A percentile compares a stretch with the other conserved stretches of the same genome.
These are phyloP conservation scores for Vollenhovia emeryi DNA, from an alignment of 1,140 invertebrate species.

Conservation along the genomic window DNA sequence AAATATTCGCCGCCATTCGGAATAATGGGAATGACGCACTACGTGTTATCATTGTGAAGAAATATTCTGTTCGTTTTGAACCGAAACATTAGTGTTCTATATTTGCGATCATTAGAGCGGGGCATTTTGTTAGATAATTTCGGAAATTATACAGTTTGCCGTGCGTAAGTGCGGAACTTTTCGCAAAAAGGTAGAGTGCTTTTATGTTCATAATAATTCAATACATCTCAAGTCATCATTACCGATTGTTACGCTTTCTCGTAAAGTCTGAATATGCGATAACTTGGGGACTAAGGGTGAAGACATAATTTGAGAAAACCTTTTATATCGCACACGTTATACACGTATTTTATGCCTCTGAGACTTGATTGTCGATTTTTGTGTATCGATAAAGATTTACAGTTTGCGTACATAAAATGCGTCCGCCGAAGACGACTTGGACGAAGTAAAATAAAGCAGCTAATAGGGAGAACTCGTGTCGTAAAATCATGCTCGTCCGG, in stretches of 20 bases:
- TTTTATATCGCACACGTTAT: conserved; percentile 13
- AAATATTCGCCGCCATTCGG: conserved; percentile 57
- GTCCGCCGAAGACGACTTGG: not conserved
- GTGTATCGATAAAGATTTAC: conserved; percentile 52
- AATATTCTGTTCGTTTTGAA: not conserved
- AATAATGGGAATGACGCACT: conserved; percentile 44
- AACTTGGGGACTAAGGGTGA: not conserved
- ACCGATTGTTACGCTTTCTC: not conserved
- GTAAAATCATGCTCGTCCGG: conserved; percentile 70
- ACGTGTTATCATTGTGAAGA: not conserved
- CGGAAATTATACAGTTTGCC: not conserved
- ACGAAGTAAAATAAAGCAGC: conserved; percentile 61
- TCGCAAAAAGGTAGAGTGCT: not conserved
- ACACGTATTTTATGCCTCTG: conserved; percentile 17
- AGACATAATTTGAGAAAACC: conserved; percentile 15
- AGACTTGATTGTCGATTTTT: conserved; percentile 47
- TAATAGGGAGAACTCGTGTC: conserved; percentile 65
- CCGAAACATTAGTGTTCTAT: not conserved
- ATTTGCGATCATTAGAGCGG: not conserved
- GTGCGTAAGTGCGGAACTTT: not conserved
- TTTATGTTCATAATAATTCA: not conserved
- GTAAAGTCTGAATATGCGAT: conserved; percentile 1
- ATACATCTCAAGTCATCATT: not conserved
- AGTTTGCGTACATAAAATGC: conserved; percentile 41
- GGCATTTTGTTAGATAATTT: not conserved